Evolutionary conservation across 2,888 invertebrate species (phyloP).

Genomic region (Dryadula phaetusa): DNA sequence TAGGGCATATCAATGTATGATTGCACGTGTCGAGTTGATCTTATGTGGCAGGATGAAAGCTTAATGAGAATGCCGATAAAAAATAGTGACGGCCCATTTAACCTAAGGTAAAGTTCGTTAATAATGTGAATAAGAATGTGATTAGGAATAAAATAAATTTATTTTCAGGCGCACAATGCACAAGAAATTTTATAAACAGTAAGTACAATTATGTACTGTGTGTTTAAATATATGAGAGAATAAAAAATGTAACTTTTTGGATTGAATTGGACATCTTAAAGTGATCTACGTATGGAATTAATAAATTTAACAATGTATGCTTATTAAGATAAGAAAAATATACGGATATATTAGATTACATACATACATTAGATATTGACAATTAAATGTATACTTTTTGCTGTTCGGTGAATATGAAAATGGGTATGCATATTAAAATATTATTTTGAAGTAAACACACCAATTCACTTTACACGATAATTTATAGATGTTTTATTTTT

Average conservation of each 20-base stretch:
- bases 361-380: too few relatives aligned
- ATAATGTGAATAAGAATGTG: not conserved
- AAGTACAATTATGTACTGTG: too few relatives aligned
- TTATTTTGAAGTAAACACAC: not conserved
- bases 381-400: too few relatives aligned
- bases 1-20: conserved; percentile 19
- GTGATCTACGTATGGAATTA: too few relatives aligned
- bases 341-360: too few relatives aligned
- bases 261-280: too few relatives aligned
- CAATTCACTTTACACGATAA: not conserved
- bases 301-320: too few relatives aligned
- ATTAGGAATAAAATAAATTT: not conserved
- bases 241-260: too few relatives aligned
- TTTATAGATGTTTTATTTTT: too few relatives aligned
- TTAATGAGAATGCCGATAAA: conserved; percentile 18
- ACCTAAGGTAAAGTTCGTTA: not conserved
- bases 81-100: conserved; percentile 17
- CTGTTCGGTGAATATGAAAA: not conserved
- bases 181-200: too few relatives aligned
- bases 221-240: not conserved
- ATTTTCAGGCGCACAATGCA: not conserved
- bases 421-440: not conserved
- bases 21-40: conserved; percentile 18
- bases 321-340: too few relatives aligned
- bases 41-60: conserved; percentile 23